A percentile compares a stretch with the other conserved stretches of the same genome.
Conservation (phyloP, 2,113 vertebrate genomes). For the Morone saxatilis region DNA sequence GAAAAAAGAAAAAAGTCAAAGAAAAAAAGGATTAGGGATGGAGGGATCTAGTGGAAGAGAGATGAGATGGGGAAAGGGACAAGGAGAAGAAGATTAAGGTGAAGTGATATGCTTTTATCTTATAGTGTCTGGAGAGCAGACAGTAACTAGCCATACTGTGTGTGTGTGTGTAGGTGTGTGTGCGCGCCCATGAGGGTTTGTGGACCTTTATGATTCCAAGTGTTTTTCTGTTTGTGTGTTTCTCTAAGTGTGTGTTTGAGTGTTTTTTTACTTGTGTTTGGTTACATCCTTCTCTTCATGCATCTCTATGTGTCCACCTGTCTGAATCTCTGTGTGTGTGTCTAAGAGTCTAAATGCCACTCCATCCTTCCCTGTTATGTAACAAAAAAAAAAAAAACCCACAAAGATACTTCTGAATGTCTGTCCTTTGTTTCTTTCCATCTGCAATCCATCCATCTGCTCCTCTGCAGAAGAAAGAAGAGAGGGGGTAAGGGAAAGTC, state of each 20-base stretch:
- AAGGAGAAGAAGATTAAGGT: conserved; percentile 61
- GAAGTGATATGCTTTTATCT: conserved; percentile 60
- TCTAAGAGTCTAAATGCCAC: conserved; percentile 60
- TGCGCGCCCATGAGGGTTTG: not conserved
- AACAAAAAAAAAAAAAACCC: conserved; percentile 8
- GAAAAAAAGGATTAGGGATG: conserved; percentile 63
- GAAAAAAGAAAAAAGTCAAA: conserved; percentile 42
- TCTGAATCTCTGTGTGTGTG: conserved; percentile 27
- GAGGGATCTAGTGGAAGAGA: conserved; percentile 38
- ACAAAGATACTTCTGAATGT: conserved; percentile 50
- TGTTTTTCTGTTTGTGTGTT: not conserved
- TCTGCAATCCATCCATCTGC: conserved; percentile 50
- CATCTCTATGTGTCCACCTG: conserved; percentile 20
- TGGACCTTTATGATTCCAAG: conserved; percentile 7
- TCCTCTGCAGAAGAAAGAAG: conserved; percentile 14
- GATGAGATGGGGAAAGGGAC: conserved; percentile 47
- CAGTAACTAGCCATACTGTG: conserved; percentile 10
- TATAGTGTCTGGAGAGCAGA: conserved; percentile 57
- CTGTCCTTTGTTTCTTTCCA: conserved; percentile 52
- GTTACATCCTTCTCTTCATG: not conserved
- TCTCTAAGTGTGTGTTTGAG: conserved; percentile 13
- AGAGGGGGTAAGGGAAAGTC: conserved; percentile 19
- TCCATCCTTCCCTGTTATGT: conserved; percentile 47
- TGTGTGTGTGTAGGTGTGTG: conserved; percentile 17
- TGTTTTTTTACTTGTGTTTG: not conserved